Base-by-base conservation (phyloP, 2,797 vertebrate species). In the Sebastes matsubarae region DNA sequence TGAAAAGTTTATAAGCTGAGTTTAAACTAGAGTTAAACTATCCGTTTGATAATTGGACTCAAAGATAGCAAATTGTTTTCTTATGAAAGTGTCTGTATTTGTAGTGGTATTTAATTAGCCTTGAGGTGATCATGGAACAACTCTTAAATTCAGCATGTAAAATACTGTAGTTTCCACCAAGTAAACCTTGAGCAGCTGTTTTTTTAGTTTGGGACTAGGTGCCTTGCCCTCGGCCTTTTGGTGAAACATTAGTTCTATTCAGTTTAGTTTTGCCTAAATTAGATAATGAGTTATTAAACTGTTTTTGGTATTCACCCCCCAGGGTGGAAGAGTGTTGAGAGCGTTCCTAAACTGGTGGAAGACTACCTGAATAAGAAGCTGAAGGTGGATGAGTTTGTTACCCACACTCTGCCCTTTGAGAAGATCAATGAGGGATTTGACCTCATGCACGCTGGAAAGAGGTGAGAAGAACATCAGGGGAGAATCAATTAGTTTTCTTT, bases 241-340 rank as follows among this genome's bases (percentile, higher is more conserved):
- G 18, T 42, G 27, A n/a, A 54, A n/a, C 20, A 14, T 30, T 27
- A 30, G 52, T 29, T 14, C 11, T n/a, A 3, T 13, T 50, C 4
- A 20, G 59, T 55, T 58, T 14, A 6, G 4, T 38, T 54, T 3
- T 42, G 20, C 8, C 5, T 34, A 6, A 68, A 59, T 20, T 1
- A 64, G 32, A 34, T 38, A 27, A 2, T 1, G 3, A 52, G 1
- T 69, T 58, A 38, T 38, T 1, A 7, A 80, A 16, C 18, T 68
- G 6, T 0, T 79, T 68, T 73, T 68, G 13, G 8, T 55, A 12
- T 57, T 52, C 22, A 34, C 34, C 34, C 27, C 79, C 61, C 88
- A 99, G 98, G 98, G 3, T 99, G 97, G 97, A 99, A 99, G 92
- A 99, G 97, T 13, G 96, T 98, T 65, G 97, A 99, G 80, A 98